A percentile compares a stretch with the other conserved stretches of the same genome.
Conservation (phyloP, 2,888 invertebrate genomes). For the Phyto melanocephala region DNA sequence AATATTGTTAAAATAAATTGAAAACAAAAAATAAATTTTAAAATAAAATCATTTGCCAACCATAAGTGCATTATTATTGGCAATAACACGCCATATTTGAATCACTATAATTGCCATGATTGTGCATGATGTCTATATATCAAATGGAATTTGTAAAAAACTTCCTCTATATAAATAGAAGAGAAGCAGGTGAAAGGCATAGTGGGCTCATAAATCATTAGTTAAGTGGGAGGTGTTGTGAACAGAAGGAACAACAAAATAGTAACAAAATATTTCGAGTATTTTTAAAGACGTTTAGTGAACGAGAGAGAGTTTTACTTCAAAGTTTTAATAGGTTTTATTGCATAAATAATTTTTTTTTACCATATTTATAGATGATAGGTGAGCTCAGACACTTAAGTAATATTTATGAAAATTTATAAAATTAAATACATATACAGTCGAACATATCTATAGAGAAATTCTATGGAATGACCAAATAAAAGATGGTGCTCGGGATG, state of each 20-base stretch:
- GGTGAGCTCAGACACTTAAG: too few relatives aligned
- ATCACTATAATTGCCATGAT: constrained; percentile 33
- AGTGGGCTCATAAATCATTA: constrained; percentile 1
- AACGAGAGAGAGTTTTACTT: too few relatives aligned
- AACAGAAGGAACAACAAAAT: not conserved
- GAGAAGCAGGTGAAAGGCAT: not conserved
- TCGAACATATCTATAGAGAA: too few relatives aligned
- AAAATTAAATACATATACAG: too few relatives aligned
- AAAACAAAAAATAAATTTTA: constrained; percentile 2
- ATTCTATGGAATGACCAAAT: too few relatives aligned
- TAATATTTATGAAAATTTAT: too few relatives aligned
- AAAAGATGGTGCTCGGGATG: too few relatives aligned
- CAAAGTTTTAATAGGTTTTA: too few relatives aligned
- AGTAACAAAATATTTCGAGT: not conserved
- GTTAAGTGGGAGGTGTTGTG: not conserved
- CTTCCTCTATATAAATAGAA: not conserved
- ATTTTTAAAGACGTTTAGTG: too few relatives aligned
- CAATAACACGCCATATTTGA: constrained; percentile 21
- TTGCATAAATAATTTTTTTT: too few relatives aligned
- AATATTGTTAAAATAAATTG: not conserved
- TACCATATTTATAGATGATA: too few relatives aligned
- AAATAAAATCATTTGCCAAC: not conserved
- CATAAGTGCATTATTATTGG: constrained; percentile 35
- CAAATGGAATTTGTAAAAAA: constrained; percentile 8
- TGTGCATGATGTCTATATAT: constrained; percentile 36